A percentile compares a stretch with the other conserved stretches of the same genome.
These are phyloP conservation scores for Capreolus pygargus DNA, from an alignment of 2,113 vertebrate genomes.

Conservation along the genomic window DNA sequence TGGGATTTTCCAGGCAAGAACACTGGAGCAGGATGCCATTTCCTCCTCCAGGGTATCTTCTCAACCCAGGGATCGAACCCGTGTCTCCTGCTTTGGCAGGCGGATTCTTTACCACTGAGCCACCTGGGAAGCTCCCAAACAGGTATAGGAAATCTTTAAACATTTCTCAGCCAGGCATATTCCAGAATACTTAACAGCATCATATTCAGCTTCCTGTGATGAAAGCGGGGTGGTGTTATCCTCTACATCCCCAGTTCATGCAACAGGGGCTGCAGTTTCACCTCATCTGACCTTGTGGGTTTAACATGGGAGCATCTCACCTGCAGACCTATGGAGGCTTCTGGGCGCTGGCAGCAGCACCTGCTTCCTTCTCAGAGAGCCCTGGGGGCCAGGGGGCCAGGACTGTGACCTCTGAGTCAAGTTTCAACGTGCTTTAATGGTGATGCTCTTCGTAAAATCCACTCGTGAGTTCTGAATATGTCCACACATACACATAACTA, in stretches of 20 bases:
- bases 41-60: not conserved
- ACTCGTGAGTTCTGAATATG: not conserved
- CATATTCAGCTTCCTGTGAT: not conserved
- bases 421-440: not conserved
- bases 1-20: not conserved
- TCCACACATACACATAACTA: rapidly evolving
- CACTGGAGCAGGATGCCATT: not conserved
- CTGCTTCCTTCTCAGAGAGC: not conserved
- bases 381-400: not conserved
- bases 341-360: not conserved
- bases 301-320: not conserved
- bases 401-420: not conserved
- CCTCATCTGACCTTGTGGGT: not conserved
- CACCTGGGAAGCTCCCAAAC: not conserved
- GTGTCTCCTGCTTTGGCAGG: not conserved
- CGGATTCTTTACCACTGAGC: not conserved
- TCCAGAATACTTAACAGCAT: not conserved
- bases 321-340: not conserved
- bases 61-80: not conserved
- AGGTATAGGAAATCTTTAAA: not conserved
- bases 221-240: not conserved
- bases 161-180: not conserved
- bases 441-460: not conserved
- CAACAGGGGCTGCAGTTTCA: not conserved
- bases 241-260: not conserved